phyloP scores from a whole-genome alignment of 1,140 invertebrate genomes.

The Teleogryllus occipitalis region DNA sequence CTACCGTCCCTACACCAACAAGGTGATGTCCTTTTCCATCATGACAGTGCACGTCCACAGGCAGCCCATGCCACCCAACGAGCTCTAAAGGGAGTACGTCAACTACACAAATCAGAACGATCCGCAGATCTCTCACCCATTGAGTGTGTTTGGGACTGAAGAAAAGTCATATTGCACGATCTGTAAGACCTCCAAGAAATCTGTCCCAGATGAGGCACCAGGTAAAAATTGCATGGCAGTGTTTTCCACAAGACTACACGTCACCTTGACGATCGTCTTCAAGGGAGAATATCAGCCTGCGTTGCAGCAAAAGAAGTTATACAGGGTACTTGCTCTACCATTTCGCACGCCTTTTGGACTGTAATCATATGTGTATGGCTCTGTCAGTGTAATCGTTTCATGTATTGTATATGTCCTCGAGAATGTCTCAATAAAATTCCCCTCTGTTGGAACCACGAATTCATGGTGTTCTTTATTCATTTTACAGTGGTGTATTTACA shows the following conservation, averaged over 20 bases:
- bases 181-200: background rate
- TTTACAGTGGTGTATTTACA: too few species aligned
- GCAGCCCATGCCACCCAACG: constrained; percentile 6
- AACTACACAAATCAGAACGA: background rate
- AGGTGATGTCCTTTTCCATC: too few species aligned
- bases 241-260: background rate
- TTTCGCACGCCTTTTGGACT: too few species aligned
- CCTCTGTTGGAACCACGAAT: too few species aligned
- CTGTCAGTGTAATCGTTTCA: too few species aligned
- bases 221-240: background rate
- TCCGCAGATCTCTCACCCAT: constrained; percentile 17
- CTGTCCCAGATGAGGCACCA: too few species aligned
- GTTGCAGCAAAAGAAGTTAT: constrained; percentile 8
- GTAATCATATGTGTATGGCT: too few species aligned
- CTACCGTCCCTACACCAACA: background rate
- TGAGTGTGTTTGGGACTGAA: too few species aligned
- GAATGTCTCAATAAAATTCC: too few species aligned
- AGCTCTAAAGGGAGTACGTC: background rate
- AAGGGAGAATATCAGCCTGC: background rate
- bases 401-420: too few species aligned
- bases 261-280: constrained; percentile 10
- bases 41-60: constrained; percentile 3
- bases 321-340: too few species aligned
- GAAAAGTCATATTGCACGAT: background rate
- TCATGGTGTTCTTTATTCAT: too few species aligned